Base-by-base conservation (phyloP, 1,140 invertebrate genomes). In the Ruditapes philippinarum region DNA sequence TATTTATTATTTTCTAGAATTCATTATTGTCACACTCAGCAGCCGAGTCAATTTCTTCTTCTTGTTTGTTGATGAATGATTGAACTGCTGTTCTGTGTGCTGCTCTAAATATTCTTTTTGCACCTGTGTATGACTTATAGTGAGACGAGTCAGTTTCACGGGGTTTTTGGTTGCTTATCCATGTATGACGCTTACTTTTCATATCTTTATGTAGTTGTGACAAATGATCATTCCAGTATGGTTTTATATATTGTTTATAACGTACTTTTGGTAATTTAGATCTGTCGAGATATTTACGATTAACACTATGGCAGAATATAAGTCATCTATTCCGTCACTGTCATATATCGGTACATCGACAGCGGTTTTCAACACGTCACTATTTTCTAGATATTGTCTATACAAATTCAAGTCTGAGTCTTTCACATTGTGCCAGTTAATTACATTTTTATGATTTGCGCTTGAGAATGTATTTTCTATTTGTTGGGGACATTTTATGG, bases 211-310 rank as follows among this genome's bases (percentile, higher is more conserved):
- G 65, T 33, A 70, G 25, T 70, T 5, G 2, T 70, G 9, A 9
- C 9, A 70, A 22, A 5, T 4, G 14, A 57, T n/a, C 14, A 28
- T 70, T 28, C 65, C 31, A 36, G n/a, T 70, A 70, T 11, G 65
- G 65, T 70, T 70, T 70, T 17, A 70, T 70, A 70, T 36, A 70
- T 17, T 14, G 65, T 40, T 70, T 70, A 70, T 17, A 70, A 19
- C 7, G 4, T 9, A 4, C 9, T 12, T 14, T 17, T 19, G 65
- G 31, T 31, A 31, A 33, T 28, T 31, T 3, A 31, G 5, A 11
- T 70, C n/a, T 9, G 4, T 33, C 7, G 65, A 4, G 3, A 9
- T 19, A 22, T 70, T 70, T 9, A 70, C 17, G n/a, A 28, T 22
- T 11, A 5, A 11, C 1, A 70, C 65, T 4, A 70, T 70, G 33